phyloP scores from a whole-genome alignment of 2,888 invertebrate species.

The Heliconius aoede region DNA sequence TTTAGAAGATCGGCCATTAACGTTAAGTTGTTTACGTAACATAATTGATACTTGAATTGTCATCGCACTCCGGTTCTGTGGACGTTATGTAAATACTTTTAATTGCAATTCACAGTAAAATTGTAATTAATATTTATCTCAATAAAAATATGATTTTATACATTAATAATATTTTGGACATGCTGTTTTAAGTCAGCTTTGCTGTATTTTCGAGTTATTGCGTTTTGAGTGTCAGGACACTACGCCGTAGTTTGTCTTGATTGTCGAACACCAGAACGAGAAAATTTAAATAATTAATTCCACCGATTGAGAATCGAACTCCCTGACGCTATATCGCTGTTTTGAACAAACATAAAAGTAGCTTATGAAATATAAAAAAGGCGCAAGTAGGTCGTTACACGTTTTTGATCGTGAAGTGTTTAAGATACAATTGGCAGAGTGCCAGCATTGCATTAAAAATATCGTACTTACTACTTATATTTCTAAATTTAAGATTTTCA shows the following conservation, averaged over 20 bases:
- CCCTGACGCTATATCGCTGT: background rate
- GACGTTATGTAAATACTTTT: slow-evolving; percentile 8
- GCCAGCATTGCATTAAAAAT: slow-evolving; percentile 53
- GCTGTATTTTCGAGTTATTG: no score
- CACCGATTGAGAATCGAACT: background rate
- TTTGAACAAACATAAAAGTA: background rate
- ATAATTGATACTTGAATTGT: slow-evolving; percentile 14
- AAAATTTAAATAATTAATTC: background rate
- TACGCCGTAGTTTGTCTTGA: no score
- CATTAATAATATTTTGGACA: background rate
- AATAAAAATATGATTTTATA: background rate
- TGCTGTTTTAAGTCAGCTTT: no score
- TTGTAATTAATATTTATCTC: background rate
- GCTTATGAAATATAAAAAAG: slow-evolving; percentile 23
- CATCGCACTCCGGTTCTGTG: slow-evolving; percentile 16
- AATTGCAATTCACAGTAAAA: background rate
- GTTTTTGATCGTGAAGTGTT: slow-evolving; percentile 46
- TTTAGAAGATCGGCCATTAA: background rate
- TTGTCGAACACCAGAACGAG: no score
- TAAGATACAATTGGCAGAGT: slow-evolving; percentile 47
- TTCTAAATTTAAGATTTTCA: background rate
- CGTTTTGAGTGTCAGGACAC: no score
- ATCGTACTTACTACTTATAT: slow-evolving; percentile 26
- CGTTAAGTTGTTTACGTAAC: background rate
- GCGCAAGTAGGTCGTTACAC: slow-evolving; percentile 45